phyloP scores from a whole-genome alignment of 2,113 vertebrate species.

The Rhynchomys soricoides region DNA sequence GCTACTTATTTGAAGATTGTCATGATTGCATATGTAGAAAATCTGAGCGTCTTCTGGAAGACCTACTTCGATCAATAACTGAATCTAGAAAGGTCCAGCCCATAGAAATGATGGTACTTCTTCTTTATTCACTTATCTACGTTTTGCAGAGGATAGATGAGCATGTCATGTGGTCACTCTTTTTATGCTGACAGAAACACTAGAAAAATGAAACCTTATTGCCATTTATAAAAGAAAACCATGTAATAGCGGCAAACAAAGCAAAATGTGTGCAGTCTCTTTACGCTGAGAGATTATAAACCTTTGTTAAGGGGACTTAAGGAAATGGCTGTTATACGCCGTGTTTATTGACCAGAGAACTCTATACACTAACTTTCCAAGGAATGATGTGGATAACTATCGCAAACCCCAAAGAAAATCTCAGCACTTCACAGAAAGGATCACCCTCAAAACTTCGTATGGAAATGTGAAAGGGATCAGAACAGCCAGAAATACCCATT shows the following conservation, averaged over 20 bases:
- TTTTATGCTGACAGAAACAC: neutral
- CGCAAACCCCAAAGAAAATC: neutral
- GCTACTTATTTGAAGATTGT: neutral
- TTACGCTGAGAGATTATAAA: neutral
- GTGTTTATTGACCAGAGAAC: neutral
- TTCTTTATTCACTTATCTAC: neutral
- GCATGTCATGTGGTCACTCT: neutral
- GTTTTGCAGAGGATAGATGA: neutral
- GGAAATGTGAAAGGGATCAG: neutral
- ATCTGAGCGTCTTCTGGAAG: neutral
- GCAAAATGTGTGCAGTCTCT: neutral
- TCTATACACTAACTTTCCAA: neutral
- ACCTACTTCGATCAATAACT: neutral
- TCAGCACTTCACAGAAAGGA: neutral
- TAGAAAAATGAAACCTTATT: neutral
- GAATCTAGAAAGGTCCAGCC: neutral
- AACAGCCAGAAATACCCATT: neutral
- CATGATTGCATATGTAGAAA: neutral
- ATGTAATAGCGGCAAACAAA: neutral
- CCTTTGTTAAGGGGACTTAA: neutral
- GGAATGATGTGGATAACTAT: neutral
- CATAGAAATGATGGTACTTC: neutral
- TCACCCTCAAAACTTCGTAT: neutral
- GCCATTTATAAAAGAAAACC: neutral
- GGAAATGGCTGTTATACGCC: neutral